Evolutionary conservation across 2,797 vertebrate genomes (phyloP).

Genomic region (Tolypeutes matacus): DNA sequence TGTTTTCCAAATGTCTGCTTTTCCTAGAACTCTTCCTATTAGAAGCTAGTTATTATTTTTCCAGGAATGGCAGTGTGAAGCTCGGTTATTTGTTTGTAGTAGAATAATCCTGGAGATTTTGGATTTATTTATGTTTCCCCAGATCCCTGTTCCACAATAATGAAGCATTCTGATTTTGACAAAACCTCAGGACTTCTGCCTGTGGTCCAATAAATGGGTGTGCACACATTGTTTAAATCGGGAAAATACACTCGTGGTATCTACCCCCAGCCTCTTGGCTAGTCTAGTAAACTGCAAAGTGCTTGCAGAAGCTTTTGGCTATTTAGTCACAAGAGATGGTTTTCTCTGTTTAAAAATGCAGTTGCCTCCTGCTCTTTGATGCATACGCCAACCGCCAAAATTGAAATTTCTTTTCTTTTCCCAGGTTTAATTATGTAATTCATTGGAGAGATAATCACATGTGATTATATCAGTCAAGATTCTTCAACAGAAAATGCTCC

Average conservation of each 20-base stretch:
- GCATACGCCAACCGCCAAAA: not conserved
- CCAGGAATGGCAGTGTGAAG: slow-evolving; percentile 45
- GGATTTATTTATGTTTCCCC: slow-evolving; percentile 60
- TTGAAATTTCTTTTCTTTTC: not conserved
- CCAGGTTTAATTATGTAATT: slow-evolving; percentile 35
- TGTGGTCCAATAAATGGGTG: slow-evolving; percentile 23
- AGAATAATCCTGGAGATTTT: slow-evolving; percentile 30
- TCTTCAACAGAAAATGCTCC: not conserved
- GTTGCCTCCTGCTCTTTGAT: not conserved
- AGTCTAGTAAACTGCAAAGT: not conserved
- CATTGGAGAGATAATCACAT: not conserved
- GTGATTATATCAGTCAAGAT: not conserved
- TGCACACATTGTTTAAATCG: slow-evolving; percentile 37
- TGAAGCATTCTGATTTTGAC: slow-evolving; percentile 55
- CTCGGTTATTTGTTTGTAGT: slow-evolving; percentile 43
- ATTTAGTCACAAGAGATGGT: not conserved
- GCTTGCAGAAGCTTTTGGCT: not conserved
- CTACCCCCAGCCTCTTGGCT: not conserved
- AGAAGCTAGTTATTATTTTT: slow-evolving; percentile 67
- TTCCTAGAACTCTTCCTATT: slow-evolving; percentile 70
- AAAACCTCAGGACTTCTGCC: slow-evolving; percentile 47
- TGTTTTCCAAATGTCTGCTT: slow-evolving; percentile 66
- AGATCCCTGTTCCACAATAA: slow-evolving; percentile 28
- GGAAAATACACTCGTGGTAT: not conserved
- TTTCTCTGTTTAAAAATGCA: slow-evolving; percentile 28